phyloP scores from a whole-genome alignment of 2,888 invertebrate species.

The Euproctis similis region DNA sequence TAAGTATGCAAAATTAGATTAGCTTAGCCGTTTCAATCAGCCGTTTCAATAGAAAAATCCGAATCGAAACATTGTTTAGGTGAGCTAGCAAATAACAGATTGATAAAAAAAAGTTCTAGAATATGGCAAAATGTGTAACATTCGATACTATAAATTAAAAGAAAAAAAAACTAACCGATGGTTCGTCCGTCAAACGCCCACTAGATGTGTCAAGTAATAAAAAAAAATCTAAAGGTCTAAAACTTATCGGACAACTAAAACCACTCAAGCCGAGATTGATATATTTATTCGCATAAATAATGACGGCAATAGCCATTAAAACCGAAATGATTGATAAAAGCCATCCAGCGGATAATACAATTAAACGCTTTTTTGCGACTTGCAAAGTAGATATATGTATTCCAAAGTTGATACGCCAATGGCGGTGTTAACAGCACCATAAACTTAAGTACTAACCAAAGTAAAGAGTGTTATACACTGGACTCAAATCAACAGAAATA shows the following conservation, averaged over 20 bases:
- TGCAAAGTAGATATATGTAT: constrained; percentile 6
- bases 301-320: constrained; percentile 19
- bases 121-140: too few relatives aligned
- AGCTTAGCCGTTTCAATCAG: too few relatives aligned
- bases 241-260: not conserved
- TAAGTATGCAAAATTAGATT: too few relatives aligned
- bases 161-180: too few relatives aligned
- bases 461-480: too few relatives aligned
- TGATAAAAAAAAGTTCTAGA: too few relatives aligned
- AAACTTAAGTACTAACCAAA: too few relatives aligned
- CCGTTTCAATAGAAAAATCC: too few relatives aligned
- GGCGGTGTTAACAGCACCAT: constrained; percentile 11
- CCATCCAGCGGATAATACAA: constrained; percentile 22
- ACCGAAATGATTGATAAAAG: constrained; percentile 25
- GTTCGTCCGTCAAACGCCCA: not conserved
- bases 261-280: constrained; percentile 9
- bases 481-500: too few relatives aligned
- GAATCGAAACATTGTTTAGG: too few relatives aligned
- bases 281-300: constrained; percentile 22
- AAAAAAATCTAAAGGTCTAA: not conserved
- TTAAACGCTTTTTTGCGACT: constrained; percentile 23
- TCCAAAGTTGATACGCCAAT: constrained; percentile 13
- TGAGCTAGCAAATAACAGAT: too few relatives aligned
- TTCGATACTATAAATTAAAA: too few relatives aligned
- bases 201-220: not conserved